Conservation (phyloP, 2,113 vertebrate genomes). For the Labrus mixtus region DNA sequence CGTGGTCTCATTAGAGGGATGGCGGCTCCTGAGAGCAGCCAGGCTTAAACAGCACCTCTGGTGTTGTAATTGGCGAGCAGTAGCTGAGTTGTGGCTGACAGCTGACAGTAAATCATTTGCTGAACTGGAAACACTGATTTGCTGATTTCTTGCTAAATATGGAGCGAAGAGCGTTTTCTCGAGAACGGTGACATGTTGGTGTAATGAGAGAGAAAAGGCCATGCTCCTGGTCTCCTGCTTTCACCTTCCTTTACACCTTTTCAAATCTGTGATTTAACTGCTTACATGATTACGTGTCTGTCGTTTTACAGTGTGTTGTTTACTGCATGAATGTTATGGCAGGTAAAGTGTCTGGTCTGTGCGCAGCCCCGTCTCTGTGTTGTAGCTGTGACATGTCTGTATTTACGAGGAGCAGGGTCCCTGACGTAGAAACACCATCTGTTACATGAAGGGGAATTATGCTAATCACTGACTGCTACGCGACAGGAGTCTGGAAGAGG, state of each 20-base stretch:
- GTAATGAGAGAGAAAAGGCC: slow-evolving; percentile 20
- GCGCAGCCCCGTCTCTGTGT: not conserved
- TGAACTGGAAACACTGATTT: slow-evolving; percentile 48
- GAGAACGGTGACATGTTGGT: slow-evolving; percentile 23
- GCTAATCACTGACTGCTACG: slow-evolving; percentile 53
- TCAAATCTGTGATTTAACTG: not conserved
- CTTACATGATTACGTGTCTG: not conserved
- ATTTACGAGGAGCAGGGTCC: slow-evolving; percentile 29
- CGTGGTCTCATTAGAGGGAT: slow-evolving; percentile 48
- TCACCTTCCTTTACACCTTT: not conserved
- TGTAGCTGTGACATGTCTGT: slow-evolving; percentile 15
- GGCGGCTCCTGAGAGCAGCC: slow-evolving; percentile 29
- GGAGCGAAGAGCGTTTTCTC: slow-evolving; percentile 10
- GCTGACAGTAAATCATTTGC: slow-evolving; percentile 57
- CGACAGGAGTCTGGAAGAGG: slow-evolving; percentile 45
- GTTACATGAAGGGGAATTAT: slow-evolving; percentile 62
- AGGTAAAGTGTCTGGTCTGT: not conserved
- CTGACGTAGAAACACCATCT: slow-evolving; percentile 62
- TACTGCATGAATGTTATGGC: not conserved
- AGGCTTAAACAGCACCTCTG: slow-evolving; percentile 36
- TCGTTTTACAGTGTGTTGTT: not conserved
- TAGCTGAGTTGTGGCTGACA: slow-evolving; percentile 49
- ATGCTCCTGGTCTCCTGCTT: not conserved
- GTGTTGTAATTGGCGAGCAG: slow-evolving; percentile 29
- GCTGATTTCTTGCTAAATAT: slow-evolving; percentile 42